These are phyloP conservation scores for Alloscopus bannaensis DNA, from an alignment of 2,888 invertebrate species.

Conservation along the genomic window DNA sequence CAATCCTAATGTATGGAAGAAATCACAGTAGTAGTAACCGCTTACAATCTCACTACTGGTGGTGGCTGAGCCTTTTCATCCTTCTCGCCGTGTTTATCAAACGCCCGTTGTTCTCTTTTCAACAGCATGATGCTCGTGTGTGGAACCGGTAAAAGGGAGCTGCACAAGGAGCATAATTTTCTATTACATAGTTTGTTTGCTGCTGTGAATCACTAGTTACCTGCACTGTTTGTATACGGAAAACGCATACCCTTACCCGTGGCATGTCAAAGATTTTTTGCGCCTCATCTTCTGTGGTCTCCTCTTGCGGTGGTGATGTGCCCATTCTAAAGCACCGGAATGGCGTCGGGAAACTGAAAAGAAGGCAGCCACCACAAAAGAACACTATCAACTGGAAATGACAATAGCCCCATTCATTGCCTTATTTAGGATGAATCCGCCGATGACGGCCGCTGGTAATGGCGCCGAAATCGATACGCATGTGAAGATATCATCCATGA, in stretches of 20 bases:
- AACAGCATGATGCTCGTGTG: neutral
- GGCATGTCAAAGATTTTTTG: too few species aligned
- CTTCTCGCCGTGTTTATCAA: constrained; percentile 19
- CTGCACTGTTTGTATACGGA: too few species aligned
- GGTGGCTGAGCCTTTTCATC: too few species aligned
- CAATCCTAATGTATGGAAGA: neutral
- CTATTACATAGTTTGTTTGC: neutral
- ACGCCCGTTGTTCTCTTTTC: constrained; percentile 47
- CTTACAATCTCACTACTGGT: constrained; percentile 29
- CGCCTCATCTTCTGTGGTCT: too few species aligned
- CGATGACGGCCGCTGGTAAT: constrained; percentile 42
- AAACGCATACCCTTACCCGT: too few species aligned
- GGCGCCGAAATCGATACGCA: constrained; percentile 60
- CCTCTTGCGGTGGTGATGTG: too few species aligned
- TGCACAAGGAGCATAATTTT: neutral
- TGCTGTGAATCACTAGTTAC: neutral
- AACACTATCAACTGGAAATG: constrained; percentile 22
- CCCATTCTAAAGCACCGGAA: too few species aligned
- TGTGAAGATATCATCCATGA: constrained; percentile 12
- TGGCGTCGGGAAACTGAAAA: constrained; percentile 29
- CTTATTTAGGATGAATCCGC: constrained; percentile 52
- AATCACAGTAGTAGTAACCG: constrained; percentile 12
- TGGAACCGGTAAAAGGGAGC: constrained; percentile 1
- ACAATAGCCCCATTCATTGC: constrained; percentile 59
- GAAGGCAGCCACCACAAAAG: constrained; percentile 28